Base-by-base conservation (phyloP, 1,140 invertebrate species). In the Eurosta solidaginis region DNA sequence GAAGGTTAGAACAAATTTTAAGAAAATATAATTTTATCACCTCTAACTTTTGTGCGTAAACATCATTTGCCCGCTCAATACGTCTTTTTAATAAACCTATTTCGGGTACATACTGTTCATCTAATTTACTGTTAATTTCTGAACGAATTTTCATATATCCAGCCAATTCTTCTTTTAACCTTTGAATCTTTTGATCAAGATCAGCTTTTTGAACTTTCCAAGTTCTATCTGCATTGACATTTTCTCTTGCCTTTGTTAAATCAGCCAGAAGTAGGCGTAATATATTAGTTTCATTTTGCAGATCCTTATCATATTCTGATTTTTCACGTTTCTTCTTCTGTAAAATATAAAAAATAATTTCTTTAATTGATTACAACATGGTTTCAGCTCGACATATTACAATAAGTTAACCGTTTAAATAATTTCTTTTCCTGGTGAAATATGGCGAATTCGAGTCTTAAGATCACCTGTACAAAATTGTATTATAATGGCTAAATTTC, bases 1-100 rank as follows among this genome's bases (percentile, higher is more conserved):
- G n/a, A n/a, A 29, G 22, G 0, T 44, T 77, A 9, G 36, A 2
- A 7, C 54, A 54, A 36, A 44, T 27, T 14, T 42, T n/a, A 77
- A 33, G 29, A 27, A 3, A 12, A 29, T 33, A 29, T n/a, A 7
- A 3, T 2, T 40, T 36, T 12, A 76, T 92, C 78, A 44, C 79
- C 52, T 74, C 79, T 82, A 1, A 81, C 78, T 78, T 78, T 90
- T 73, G 94, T 77, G 59, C 92, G 85, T 78, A 90, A 89, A 82
- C 83, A 84, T 92, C 90, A 79, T 89, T 80, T 14, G 90, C 80
- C 20, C 83, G 80, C 7, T 86, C 81, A 5, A 87, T 81, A 63
- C 82, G 81, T 54, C 80, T 80, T 25, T 77, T 80, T 2, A 85
- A 73, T 1, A 79, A 78, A 10, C 80, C 76, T 0, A 85, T 79